Evolutionary conservation across 2,113 vertebrate genomes (phyloP).

Genomic region (Sebastes fasciatus): DNA sequence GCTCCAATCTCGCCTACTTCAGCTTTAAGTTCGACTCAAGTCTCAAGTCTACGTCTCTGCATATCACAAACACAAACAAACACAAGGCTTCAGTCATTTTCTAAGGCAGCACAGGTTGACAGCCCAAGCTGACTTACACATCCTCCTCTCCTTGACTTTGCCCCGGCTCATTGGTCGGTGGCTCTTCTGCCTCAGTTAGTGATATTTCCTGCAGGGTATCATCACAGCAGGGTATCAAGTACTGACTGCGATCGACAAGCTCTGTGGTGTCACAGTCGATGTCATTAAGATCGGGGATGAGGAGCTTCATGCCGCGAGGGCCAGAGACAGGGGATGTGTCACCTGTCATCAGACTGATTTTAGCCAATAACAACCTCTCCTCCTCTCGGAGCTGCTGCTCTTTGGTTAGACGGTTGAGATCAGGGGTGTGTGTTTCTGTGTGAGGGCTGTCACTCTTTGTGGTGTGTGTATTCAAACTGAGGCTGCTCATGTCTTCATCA

Average conservation of each 20-base stretch:
- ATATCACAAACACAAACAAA: slow-evolving; percentile 9
- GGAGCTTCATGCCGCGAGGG: slow-evolving; percentile 71
- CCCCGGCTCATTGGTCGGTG: background rate
- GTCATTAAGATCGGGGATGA: slow-evolving; percentile 66
- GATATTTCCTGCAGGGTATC: slow-evolving; percentile 54
- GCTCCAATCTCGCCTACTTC: too few relatives aligned
- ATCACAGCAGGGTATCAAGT: background rate
- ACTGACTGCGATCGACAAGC: slow-evolving; percentile 16
- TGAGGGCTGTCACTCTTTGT: background rate
- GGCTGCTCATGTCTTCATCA: background rate
- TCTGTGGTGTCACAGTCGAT: slow-evolving; percentile 48
- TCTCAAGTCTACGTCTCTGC: background rate
- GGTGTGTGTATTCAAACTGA: background rate
- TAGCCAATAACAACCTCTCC: slow-evolving; percentile 77
- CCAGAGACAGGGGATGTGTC: slow-evolving; percentile 48
- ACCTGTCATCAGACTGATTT: slow-evolving; percentile 70
- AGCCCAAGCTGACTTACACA: slow-evolving; percentile 68
- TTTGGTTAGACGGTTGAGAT: slow-evolving; percentile 17
- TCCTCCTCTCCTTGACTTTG: slow-evolving; percentile 32
- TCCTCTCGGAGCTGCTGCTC: slow-evolving; percentile 70
- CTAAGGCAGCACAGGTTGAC: slow-evolving; percentile 29
- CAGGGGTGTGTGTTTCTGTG: background rate
- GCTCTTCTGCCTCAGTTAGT: slow-evolving; percentile 47
- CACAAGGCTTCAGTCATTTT: background rate
- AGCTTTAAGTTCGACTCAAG: background rate